Percentiles rank a stretch among this genome's conserved stretches.
Conservation (phyloP, 35 echinoderm and acorn worm genomes). For the Lytechinus pictus region DNA sequence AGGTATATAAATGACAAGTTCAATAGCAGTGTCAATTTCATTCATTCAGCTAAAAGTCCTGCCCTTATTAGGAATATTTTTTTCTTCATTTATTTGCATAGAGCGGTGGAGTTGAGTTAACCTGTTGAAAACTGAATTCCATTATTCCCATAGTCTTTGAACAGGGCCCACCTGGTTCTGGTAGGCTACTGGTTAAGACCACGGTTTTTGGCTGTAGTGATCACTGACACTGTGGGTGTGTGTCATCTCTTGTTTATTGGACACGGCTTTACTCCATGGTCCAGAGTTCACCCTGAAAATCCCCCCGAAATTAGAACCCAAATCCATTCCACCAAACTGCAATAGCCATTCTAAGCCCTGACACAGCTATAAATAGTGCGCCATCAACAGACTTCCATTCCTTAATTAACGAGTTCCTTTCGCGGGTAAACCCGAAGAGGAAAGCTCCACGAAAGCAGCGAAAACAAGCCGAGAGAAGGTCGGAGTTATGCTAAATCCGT, state of each 20-base stretch:
- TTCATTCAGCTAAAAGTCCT: slow-evolving; percentile 28
- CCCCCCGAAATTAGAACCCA: slow-evolving; percentile 40
- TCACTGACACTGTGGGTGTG: slow-evolving; percentile 4
- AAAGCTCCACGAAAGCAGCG: neutral
- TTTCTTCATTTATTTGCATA: too few relatives aligned
- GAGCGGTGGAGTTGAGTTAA: too few relatives aligned
- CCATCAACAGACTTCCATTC: slow-evolving; percentile 41
- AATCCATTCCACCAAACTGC: slow-evolving; percentile 40
- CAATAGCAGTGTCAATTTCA: neutral
- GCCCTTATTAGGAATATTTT: slow-evolving; percentile 33
- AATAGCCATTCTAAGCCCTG: slow-evolving; percentile 28
- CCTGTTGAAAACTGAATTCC: too few relatives aligned
- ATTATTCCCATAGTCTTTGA: too few relatives aligned
- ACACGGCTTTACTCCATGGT: slow-evolving; percentile 8
- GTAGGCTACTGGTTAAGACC: too few relatives aligned
- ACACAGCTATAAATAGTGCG: slow-evolving; percentile 39
- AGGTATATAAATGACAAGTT: too few relatives aligned
- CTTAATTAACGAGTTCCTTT: slow-evolving; percentile 55
- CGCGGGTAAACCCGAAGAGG: neutral
- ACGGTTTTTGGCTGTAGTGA: neutral
- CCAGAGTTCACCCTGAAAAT: slow-evolving; percentile 24
- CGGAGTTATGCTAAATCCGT: slow-evolving; percentile 32
- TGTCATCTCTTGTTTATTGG: slow-evolving; percentile 50
- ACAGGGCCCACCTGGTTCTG: too few relatives aligned
- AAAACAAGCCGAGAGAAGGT: slow-evolving; percentile 2